A percentile compares a stretch with the other conserved stretches of the same genome.
phyloP scores from a whole-genome alignment of 2,113 vertebrate genomes.

The Xenus cinereus region DNA sequence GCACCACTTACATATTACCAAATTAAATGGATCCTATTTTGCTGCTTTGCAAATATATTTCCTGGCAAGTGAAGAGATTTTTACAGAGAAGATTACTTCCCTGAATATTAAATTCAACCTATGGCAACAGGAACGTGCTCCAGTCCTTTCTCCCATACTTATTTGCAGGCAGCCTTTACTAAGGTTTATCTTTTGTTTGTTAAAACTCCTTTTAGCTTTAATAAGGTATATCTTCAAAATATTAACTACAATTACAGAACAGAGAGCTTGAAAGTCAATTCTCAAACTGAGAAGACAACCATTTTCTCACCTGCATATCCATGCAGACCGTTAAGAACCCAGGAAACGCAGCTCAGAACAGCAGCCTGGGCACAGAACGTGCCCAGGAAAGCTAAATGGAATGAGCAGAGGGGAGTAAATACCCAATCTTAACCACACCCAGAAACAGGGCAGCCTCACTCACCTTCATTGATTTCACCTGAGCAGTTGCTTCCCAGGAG shows the following conservation, averaged over 20 bases:
- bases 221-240: neutral
- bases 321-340: neutral
- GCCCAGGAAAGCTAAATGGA: rapidly evolving
- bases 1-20: neutral
- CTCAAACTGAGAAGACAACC: neutral
- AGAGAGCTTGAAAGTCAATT: neutral
- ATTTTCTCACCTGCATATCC: neutral
- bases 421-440: neutral
- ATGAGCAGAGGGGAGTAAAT: rapidly evolving
- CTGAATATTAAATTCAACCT: neutral
- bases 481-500: neutral
- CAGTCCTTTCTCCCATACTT: neutral
- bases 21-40: neutral
- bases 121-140: neutral
- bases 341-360: neutral
- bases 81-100: neutral
- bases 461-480: neutral
- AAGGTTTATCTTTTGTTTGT: neutral
- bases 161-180: neutral
- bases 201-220: neutral
- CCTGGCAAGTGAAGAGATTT: neutral
- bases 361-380: rapidly evolving
- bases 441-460: neutral
- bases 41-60: neutral
- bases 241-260: neutral